phyloP scores from a whole-genome alignment of 2,797 vertebrate genomes.

The Martes flavigula region DNA sequence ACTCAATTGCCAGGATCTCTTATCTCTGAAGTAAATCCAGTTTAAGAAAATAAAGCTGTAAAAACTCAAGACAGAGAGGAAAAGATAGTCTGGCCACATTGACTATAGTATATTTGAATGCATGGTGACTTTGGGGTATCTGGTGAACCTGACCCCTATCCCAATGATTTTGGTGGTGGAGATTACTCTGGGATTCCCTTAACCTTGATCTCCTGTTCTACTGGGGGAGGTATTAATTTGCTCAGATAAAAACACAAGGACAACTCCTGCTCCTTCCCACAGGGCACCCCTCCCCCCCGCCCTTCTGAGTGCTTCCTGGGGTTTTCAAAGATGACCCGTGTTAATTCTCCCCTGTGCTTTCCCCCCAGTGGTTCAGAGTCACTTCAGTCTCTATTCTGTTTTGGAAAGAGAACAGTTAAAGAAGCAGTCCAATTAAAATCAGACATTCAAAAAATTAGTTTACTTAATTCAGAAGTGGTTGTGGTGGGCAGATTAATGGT shows the following conservation, averaged over 20 bases:
- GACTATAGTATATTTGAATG: neutral
- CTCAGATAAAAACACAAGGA: neutral
- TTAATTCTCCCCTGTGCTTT: neutral
- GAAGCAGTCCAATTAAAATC: neutral
- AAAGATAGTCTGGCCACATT: neutral
- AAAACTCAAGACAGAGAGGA: neutral
- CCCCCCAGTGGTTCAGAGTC: neutral
- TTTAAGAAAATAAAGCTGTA: constrained; percentile 3
- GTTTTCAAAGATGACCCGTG: neutral
- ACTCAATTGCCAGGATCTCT: neutral
- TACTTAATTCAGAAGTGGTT: neutral
- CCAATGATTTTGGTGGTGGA: neutral
- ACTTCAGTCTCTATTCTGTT: neutral
- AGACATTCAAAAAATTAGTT: neutral
- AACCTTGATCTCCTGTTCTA: neutral
- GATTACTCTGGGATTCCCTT: neutral
- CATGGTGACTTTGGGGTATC: neutral
- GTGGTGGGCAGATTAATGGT: neutral
- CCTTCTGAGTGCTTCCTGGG: neutral
- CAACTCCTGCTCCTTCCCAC: neutral
- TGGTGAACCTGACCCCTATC: neutral
- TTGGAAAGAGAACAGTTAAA: neutral
- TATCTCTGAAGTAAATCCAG: neutral
- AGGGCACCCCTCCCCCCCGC: neutral
- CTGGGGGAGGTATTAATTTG: neutral